Conservation (phyloP, 2,113 vertebrate species). For the Apteryx mantelli region DNA sequence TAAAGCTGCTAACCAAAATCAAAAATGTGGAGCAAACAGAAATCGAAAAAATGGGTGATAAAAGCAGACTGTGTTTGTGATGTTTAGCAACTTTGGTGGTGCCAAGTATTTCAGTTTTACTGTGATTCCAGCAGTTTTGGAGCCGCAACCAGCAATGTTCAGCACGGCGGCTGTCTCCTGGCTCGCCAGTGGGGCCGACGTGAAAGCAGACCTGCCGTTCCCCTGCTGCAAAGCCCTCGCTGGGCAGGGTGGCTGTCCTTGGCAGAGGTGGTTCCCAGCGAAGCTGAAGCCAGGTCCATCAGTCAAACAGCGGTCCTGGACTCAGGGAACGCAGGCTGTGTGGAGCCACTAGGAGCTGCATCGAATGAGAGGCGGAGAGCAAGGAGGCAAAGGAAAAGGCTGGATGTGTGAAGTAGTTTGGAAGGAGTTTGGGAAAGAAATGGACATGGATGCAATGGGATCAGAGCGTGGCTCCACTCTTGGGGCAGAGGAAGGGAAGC, state of each 20-base stretch:
- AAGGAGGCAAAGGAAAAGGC: background rate
- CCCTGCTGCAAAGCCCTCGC: rapidly evolving
- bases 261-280: background rate
- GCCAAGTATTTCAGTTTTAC: background rate
- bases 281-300: background rate
- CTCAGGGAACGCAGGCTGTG: background rate
- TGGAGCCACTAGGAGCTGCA: background rate
- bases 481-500: background rate
- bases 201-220: background rate
- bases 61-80: background rate
- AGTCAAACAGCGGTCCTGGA: background rate
- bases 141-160: background rate
- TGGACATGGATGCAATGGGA: background rate
- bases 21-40: background rate
- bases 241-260: background rate
- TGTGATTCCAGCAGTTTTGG: background rate
- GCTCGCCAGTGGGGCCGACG: background rate
- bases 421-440: background rate
- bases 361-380: background rate
- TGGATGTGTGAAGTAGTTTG: background rate
- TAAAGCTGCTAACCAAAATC: background rate
- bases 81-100: background rate
- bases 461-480: background rate
- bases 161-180: background rate
- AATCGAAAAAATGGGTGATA: background rate